Evolutionary conservation across 1,140 invertebrate genomes (phyloP).

Genomic region (Nephotettix cincticeps): DNA sequence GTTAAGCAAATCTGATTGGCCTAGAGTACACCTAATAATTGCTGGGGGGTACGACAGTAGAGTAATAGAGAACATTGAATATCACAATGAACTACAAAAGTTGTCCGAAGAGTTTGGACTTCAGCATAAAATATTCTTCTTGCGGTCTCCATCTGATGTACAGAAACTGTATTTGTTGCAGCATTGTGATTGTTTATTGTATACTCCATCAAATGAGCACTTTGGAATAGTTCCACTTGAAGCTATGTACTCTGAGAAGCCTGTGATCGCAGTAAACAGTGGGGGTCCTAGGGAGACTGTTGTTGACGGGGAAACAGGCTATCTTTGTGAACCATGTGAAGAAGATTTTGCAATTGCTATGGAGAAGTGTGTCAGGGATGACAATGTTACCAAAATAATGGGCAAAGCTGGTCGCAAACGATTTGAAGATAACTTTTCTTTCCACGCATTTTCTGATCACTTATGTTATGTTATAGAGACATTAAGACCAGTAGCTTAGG

Average conservation of each 20-base stretch:
- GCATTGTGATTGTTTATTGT: constrained; percentile 76
- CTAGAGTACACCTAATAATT: constrained; percentile 80
- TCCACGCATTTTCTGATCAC: constrained; percentile 60
- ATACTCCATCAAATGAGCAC: constrained; percentile 97
- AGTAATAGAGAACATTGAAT: constrained; percentile 85
- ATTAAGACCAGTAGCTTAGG: no score
- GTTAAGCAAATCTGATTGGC: constrained; percentile 56
- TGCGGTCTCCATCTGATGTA: constrained; percentile 83
- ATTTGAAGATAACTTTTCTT: constrained; percentile 77
- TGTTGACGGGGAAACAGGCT: constrained; percentile 85
- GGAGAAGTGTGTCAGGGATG: constrained; percentile 50
- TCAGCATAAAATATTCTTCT: constrained; percentile 75
- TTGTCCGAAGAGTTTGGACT: constrained; percentile 65
- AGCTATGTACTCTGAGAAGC: constrained; percentile 92
- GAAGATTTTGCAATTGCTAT: constrained; percentile 79
- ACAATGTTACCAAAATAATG: constrained; percentile 56
- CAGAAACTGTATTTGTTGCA: constrained; percentile 80
- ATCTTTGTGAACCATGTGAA: constrained; percentile 68
- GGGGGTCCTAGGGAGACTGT: constrained; percentile 96
- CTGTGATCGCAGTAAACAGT: constrained; percentile 92
- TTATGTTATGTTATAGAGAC: no score
- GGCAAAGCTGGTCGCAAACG: constrained; percentile 68
- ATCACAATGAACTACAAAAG: constrained; percentile 76
- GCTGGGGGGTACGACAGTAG: constrained; percentile 95
- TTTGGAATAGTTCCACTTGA: constrained; percentile 99